These are phyloP conservation scores for Smittia aterrima DNA, from an alignment of 2,888 invertebrate species.

Conservation along the genomic window DNA sequence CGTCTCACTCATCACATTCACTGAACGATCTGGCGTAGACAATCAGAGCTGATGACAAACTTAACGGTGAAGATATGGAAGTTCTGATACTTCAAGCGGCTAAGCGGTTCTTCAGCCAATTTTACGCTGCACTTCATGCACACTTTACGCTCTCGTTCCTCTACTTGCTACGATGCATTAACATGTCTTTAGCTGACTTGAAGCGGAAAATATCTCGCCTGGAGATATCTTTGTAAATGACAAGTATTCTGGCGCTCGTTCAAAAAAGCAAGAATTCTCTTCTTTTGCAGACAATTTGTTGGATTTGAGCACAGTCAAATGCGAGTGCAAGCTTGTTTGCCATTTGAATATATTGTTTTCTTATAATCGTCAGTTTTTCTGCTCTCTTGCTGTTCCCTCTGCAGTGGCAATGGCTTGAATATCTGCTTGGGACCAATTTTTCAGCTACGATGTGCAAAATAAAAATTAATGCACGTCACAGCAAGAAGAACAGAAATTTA, in stretches of 20 bases:
- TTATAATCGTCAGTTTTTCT: slow-evolving; percentile 29
- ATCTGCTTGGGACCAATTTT: background rate
- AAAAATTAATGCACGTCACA: slow-evolving; percentile 25
- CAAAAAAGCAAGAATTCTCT: slow-evolving; percentile 1
- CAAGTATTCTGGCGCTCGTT: slow-evolving; percentile 31
- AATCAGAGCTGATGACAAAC: no score
- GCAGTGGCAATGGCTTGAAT: background rate
- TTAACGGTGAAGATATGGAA: no score
- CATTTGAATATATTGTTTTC: slow-evolving; percentile 34
- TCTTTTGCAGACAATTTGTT: background rate
- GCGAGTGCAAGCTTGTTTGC: slow-evolving; percentile 14
- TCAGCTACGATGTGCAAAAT: background rate
- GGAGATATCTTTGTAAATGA: slow-evolving; percentile 25
- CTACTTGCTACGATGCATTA: background rate
- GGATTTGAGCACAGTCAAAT: background rate
- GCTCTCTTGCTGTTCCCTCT: background rate
- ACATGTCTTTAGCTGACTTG: background rate
- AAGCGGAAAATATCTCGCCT: slow-evolving; percentile 15
- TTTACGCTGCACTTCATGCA: background rate
- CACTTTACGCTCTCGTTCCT: background rate
- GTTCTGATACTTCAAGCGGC: no score
- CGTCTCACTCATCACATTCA: no score
- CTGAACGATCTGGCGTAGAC: no score
- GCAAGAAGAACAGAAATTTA: slow-evolving; percentile 13
- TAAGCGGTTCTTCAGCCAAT: background rate